Conservation (phyloP, 2,888 invertebrate genomes). For the Amiota communis region DNA sequence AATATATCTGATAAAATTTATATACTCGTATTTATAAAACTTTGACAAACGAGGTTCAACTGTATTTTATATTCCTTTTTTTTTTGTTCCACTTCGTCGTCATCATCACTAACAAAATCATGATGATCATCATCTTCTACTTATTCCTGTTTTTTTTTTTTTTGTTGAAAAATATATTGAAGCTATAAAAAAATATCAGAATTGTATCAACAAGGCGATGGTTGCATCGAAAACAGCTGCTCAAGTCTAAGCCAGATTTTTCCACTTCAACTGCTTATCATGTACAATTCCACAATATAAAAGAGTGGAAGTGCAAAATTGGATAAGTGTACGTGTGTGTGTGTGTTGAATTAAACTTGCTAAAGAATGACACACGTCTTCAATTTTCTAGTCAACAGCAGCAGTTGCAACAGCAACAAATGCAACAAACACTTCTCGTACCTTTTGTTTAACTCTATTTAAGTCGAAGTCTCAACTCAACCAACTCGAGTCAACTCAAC, state of each 20-base stretch:
- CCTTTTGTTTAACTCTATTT: not conserved
- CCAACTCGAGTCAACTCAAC: no score
- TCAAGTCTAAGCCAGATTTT: conserved; percentile 26
- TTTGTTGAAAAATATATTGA: no score
- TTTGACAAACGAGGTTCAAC: no score
- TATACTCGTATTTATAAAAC: no score
- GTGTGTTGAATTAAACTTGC: conserved; percentile 13
- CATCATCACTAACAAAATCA: not conserved
- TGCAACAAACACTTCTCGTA: not conserved
- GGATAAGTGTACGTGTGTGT: not conserved
- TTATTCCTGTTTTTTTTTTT: no score
- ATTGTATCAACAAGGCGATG: no score
- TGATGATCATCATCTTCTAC: not conserved
- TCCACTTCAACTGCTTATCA: conserved; percentile 19
- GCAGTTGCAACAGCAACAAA: conserved; percentile 5
- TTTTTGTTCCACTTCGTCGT: not conserved
- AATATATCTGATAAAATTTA: no score
- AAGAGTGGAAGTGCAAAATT: not conserved
- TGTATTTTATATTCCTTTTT: no score
- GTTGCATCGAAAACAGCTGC: conserved; percentile 1
- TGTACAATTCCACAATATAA: conserved; percentile 11
- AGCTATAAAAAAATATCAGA: no score
- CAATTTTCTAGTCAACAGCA: conserved; percentile 56
- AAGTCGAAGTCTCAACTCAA: not conserved
- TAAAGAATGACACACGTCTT: conserved; percentile 41